phyloP scores from a whole-genome alignment of 2,888 invertebrate genomes.

The Phyto melanocephala region DNA sequence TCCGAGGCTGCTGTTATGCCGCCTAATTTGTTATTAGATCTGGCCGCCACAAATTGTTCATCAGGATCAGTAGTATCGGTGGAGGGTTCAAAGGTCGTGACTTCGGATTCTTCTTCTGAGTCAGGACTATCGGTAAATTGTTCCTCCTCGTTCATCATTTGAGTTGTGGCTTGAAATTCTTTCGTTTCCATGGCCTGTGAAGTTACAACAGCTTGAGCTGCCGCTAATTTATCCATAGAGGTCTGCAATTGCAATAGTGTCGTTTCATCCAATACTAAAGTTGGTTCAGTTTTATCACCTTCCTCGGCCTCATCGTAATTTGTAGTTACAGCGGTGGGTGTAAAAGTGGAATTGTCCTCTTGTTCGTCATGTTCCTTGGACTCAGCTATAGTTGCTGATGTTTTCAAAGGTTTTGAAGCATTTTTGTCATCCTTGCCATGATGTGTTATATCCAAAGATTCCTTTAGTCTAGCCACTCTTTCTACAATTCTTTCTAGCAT shows the following conservation, averaged over 20 bases:
- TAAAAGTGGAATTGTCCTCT: conserved; percentile 51
- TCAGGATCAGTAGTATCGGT: conserved; percentile 74
- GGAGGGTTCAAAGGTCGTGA: conserved; percentile 69
- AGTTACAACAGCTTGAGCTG: conserved; percentile 71
- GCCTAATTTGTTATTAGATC: conserved; percentile 75
- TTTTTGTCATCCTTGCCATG: conserved; percentile 48
- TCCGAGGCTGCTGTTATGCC: conserved; percentile 75
- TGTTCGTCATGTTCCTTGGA: background rate
- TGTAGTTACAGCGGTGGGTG: conserved; percentile 30
- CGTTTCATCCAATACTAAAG: conserved; percentile 73
- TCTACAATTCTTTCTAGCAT: conserved; percentile 78
- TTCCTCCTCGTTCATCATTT: conserved; percentile 63
- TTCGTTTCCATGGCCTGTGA: conserved; percentile 70
- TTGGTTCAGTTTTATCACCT: conserved; percentile 73
- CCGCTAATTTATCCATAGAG: conserved; percentile 74
- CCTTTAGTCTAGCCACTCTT: conserved; percentile 77
- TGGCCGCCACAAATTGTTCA: conserved; percentile 76
- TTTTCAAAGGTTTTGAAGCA: background rate
- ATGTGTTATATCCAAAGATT: conserved; percentile 75
- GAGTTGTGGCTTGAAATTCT: conserved; percentile 72
- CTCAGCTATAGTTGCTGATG: background rate
- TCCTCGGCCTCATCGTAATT: background rate
- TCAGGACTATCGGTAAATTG: conserved; percentile 53
- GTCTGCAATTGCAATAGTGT: conserved; percentile 73
- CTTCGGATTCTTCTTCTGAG: conserved; percentile 44